Percentiles rank a stretch among this genome's conserved stretches.
Evolutionary conservation across 2,113 vertebrate genomes (phyloP).

Genomic region (Barbus barbus): DNA sequence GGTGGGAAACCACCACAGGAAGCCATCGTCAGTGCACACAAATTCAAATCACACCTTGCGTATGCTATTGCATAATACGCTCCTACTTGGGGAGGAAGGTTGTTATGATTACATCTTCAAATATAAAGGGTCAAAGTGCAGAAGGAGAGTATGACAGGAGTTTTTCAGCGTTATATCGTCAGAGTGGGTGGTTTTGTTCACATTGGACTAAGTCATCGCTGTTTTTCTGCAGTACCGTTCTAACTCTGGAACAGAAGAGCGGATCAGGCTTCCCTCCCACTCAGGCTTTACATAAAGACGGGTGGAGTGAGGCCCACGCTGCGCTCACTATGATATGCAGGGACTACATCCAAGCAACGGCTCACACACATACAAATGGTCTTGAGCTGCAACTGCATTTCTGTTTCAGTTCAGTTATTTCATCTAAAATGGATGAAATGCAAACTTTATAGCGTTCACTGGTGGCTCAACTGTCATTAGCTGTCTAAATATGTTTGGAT

Average conservation of each 20-base stretch:
- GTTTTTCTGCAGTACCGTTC: constrained; percentile 5
- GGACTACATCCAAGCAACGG: constrained; percentile 11
- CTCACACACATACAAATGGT: constrained; percentile 23
- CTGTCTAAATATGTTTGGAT: not conserved
- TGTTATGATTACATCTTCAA: not conserved
- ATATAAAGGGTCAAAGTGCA: not conserved
- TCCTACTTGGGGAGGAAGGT: not conserved
- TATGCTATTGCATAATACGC: not conserved
- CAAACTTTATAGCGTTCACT: not conserved
- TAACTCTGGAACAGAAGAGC: constrained; percentile 44
- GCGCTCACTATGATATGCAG: not conserved
- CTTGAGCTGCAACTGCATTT: constrained; percentile 10
- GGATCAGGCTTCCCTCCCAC: constrained; percentile 64
- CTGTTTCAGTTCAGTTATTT: constrained; percentile 28
- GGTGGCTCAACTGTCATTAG: not conserved
- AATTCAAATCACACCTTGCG: not conserved
- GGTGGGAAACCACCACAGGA: not conserved
- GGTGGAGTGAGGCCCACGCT: constrained; percentile 64
- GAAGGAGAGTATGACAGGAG: not conserved
- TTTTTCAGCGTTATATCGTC: not conserved
- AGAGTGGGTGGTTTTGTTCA: constrained; percentile 37
- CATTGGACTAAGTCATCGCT: constrained; percentile 8
- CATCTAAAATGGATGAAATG: not conserved
- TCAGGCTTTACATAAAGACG: constrained; percentile 70
- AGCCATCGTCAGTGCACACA: not conserved